phyloP scores from a whole-genome alignment of 2,888 invertebrate species.

The Euspilapteryx auroguttella region DNA sequence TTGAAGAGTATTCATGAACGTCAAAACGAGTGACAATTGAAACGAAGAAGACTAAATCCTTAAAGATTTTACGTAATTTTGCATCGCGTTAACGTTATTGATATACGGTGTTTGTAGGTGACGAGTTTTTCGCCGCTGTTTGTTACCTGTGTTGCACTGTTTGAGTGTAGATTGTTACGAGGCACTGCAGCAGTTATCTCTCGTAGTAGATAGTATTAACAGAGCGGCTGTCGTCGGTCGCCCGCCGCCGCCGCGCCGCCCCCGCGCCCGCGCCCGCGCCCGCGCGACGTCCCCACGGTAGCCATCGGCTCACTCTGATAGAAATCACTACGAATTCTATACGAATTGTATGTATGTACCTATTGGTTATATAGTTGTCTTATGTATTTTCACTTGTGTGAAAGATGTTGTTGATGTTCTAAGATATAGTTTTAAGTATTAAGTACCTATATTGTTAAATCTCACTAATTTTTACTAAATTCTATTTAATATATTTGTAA shows the following conservation, averaged over 20 bases:
- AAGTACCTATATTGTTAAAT: conserved; percentile 60
- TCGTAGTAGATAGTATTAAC: too few species aligned
- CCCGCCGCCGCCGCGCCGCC: too few species aligned
- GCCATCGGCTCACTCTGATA: too few species aligned
- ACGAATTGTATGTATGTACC: conserved; percentile 30
- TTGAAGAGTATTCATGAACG: conserved; percentile 42
- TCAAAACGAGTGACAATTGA: conserved; percentile 51
- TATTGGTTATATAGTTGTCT: conserved; percentile 32
- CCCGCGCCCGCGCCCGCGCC: too few species aligned
- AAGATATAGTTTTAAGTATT: conserved; percentile 40
- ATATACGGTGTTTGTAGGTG: conserved; percentile 39
- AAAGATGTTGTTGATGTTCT: conserved; percentile 59
- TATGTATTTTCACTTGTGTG: conserved; percentile 44
- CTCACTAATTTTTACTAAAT: conserved; percentile 62
- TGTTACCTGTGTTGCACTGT: too few species aligned
- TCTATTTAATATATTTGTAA: conserved; percentile 63
- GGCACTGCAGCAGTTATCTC: too few species aligned
- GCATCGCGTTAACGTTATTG: conserved; percentile 47
- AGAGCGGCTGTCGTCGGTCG: too few species aligned
- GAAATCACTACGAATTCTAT: conserved; percentile 30
- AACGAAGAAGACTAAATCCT: conserved; percentile 60
- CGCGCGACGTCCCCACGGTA: too few species aligned
- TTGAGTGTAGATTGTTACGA: too few species aligned
- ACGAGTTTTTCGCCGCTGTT: conserved; percentile 19
- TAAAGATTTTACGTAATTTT: conserved; percentile 52